Base-by-base conservation (phyloP, 2,888 invertebrate species). In the Heteromyza rotundicornis region DNA sequence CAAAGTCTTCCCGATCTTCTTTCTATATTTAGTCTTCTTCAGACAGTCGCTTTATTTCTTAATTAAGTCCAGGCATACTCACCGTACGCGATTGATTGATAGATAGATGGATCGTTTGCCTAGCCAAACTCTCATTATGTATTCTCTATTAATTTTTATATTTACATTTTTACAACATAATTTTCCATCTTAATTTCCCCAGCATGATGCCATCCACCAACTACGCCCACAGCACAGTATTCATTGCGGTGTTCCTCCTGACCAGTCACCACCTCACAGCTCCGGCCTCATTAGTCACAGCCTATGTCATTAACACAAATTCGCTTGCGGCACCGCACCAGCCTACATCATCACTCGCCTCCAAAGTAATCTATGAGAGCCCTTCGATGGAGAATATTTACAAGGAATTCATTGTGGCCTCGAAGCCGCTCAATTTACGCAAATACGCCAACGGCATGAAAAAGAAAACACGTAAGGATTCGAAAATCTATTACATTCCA, bases 401-500 rank as follows among this genome's bases (percentile, higher is more conserved):
- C 57, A 80, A 75, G 64, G 81, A 81, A 19, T 73, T 81, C 27
- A 61, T 81, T 59, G 73, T 80, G 36, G 75, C 79, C n/a, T 78
- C 80, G 27, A 81, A 77, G 57, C 80, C 80, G 8, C 66, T 82
- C 10, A 73, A 67, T 53, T 59, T 81, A 55, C 79, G 77, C n/a
- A 81, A 79, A 66, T 80, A 80, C 62, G 71, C 72, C 60, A 78
- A 70, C 35, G 76, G 78, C 22, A 68, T 66, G 35, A 82, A 81
- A 59, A 70, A 72, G 23, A 81, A 79, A 66, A 71, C 77, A 50
- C 74, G 76, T 64, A 81, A 88, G 69, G 91, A 94, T 76, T 94
- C 94, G 0, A 91, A 93, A 36, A 92, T 94, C 69, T 94, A 92
- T 82, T 94, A 92, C 84, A 92, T 95, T 64, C 87, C 92, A 67